Percentiles rank a stretch among this genome's conserved stretches.
Conservation (phyloP, 2,888 invertebrate species). For the Phania funesta region DNA sequence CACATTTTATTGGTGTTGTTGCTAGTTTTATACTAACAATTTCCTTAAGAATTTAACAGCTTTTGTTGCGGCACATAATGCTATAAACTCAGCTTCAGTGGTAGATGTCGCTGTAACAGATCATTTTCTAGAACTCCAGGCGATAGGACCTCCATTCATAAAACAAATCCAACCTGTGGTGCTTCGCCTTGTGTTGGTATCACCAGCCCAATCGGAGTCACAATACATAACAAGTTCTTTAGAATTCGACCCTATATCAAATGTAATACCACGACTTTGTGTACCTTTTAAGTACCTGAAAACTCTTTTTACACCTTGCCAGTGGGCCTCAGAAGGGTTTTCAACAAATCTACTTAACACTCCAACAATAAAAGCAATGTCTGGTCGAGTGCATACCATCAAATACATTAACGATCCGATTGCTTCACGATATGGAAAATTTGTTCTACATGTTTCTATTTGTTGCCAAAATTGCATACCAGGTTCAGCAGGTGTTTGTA, state of each 20-base stretch:
- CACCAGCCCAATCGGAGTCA: constrained; percentile 51
- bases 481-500: constrained; percentile 25
- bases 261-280: no score
- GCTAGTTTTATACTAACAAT: no score
- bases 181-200: constrained; percentile 21
- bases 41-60: no score
- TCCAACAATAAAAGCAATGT: constrained; percentile 45
- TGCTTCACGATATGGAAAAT: constrained; percentile 38
- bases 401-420: constrained; percentile 50
- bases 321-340: constrained; percentile 27
- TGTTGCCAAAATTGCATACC: constrained; percentile 21
- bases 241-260: not conserved
- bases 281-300: constrained; percentile 51
- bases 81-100: constrained; percentile 11
- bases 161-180: constrained; percentile 38
- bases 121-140: constrained; percentile 52
- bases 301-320: constrained; percentile 44
- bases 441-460: not conserved
- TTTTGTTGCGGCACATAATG: constrained; percentile 40
- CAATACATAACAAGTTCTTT: constrained; percentile 26
- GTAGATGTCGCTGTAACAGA: no score
- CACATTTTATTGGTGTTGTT: no score
- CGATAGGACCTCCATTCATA: constrained; percentile 34
- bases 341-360: constrained; percentile 44
- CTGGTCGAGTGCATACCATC: constrained; percentile 24